phyloP scores from a whole-genome alignment of 2,888 invertebrate genomes.

The Heliconius hortense region DNA sequence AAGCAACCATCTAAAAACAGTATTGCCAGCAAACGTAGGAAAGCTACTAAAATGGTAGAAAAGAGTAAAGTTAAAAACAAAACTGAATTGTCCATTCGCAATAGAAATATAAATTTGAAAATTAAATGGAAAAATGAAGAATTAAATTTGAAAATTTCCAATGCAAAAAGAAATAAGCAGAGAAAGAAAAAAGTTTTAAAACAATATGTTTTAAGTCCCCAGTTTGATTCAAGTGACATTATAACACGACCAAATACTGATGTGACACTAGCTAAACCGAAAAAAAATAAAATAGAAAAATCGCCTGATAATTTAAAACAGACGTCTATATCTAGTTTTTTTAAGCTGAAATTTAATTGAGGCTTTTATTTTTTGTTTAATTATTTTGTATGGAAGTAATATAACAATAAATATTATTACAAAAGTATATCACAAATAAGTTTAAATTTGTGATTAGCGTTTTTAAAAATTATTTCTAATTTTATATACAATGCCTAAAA shows the following conservation, averaged over 20 bases:
- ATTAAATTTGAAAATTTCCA: constrained; percentile 54
- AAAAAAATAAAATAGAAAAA: constrained; percentile 53
- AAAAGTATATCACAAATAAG: not conserved
- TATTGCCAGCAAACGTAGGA: constrained; percentile 31
- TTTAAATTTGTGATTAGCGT: no score
- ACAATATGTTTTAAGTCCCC: constrained; percentile 60
- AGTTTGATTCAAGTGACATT: constrained; percentile 41
- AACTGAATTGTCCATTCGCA: constrained; percentile 39
- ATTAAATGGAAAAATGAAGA: constrained; percentile 56
- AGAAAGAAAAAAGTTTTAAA: constrained; percentile 44
- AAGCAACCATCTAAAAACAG: constrained; percentile 27
- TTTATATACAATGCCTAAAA: no score
- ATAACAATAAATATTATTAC: no score
- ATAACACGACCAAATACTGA: constrained; percentile 54
- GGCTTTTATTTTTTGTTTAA: not conserved
- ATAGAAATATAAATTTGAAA: constrained; percentile 55
- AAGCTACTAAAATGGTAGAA: constrained; percentile 31
- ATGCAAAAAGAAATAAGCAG: constrained; percentile 30
- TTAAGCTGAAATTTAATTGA: constrained; percentile 48
- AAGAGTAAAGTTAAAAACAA: constrained; percentile 23
- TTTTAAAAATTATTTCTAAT: no score
- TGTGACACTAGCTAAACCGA: constrained; percentile 53
- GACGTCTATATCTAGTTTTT: constrained; percentile 64
- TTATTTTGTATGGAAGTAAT: no score
- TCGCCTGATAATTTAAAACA: constrained; percentile 61